Conservation (phyloP, 1,140 invertebrate species). For the Drosophila gunungcola region DNA sequence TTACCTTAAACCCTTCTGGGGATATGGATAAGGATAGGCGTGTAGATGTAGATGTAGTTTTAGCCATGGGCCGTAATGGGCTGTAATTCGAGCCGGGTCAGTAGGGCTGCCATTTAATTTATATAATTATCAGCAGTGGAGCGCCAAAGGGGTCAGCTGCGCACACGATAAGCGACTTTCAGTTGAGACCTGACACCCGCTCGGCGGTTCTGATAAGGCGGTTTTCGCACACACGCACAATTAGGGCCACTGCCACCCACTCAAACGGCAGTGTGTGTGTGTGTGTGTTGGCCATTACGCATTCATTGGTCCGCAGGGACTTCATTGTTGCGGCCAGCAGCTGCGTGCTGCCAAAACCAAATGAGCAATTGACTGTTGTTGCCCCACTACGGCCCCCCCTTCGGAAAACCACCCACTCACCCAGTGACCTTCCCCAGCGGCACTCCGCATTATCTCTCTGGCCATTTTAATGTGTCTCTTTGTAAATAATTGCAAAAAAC, state of each 20-base stretch:
- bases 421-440: slow-evolving; percentile 17
- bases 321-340: slow-evolving; percentile 66
- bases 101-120: slow-evolving; percentile 44
- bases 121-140: slow-evolving; percentile 70
- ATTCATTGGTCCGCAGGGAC: slow-evolving; percentile 79
- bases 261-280: slow-evolving; percentile 16
- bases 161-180: slow-evolving; percentile 68
- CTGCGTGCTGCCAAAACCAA: slow-evolving; percentile 80
- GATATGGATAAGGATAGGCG: too few relatives aligned
- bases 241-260: slow-evolving; percentile 37
- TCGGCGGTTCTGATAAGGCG: slow-evolving; percentile 56
- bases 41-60: not conserved
- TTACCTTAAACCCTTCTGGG: slow-evolving; percentile 31
- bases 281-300: slow-evolving; percentile 61
- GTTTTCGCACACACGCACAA: slow-evolving; percentile 45
- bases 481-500: slow-evolving; percentile 80
- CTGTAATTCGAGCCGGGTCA: slow-evolving; percentile 29
- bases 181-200: slow-evolving; percentile 67
- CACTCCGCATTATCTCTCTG: slow-evolving; percentile 62
- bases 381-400: slow-evolving; percentile 7
- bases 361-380: slow-evolving; percentile 76
- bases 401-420: not conserved
- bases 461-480: slow-evolving; percentile 79
- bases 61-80: not conserved
- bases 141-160: slow-evolving; percentile 70